A percentile compares a stretch with the other conserved stretches of the same genome.
phyloP scores from a whole-genome alignment of 1,140 invertebrate species.

The Armadillidium nasatum region DNA sequence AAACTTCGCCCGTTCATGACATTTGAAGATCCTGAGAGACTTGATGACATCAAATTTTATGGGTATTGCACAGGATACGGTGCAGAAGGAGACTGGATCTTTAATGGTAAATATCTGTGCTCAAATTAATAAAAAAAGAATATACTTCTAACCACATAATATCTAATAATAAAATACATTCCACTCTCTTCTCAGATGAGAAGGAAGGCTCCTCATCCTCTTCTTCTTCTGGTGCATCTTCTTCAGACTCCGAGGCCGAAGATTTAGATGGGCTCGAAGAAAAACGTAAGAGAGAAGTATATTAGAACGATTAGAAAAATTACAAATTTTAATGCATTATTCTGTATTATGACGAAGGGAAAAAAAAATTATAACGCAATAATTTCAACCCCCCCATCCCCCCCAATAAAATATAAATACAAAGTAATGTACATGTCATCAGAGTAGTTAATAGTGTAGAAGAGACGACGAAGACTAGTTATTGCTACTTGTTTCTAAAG shows the following conservation, averaged over 20 bases:
- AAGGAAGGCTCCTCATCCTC: conserved; percentile 39
- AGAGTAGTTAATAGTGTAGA: too few species aligned
- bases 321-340: too few species aligned
- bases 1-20: conserved; percentile 35
- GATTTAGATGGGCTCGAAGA: conserved; percentile 39
- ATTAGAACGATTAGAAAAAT: background rate
- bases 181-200: conserved; percentile 18
- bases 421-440: too few species aligned
- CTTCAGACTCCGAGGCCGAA: conserved; percentile 41
- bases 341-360: too few species aligned
- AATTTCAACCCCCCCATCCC: too few species aligned
- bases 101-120: conserved; percentile 29
- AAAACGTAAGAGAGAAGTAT: conserved; percentile 35
- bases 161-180: too few species aligned
- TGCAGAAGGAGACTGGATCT: conserved; percentile 41
- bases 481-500: too few species aligned
- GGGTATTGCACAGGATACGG: conserved; percentile 42
- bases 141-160: too few species aligned
- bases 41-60: conserved; percentile 35
- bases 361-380: too few species aligned
- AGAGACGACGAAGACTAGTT: too few species aligned
- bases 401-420: too few species aligned
- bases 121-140: too few species aligned
- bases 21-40: conserved; percentile 34
- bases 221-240: conserved; percentile 40